phyloP scores from a whole-genome alignment of 35 echinoderm and acorn worm genomes.

The Heliocidaris erythrogramma region DNA sequence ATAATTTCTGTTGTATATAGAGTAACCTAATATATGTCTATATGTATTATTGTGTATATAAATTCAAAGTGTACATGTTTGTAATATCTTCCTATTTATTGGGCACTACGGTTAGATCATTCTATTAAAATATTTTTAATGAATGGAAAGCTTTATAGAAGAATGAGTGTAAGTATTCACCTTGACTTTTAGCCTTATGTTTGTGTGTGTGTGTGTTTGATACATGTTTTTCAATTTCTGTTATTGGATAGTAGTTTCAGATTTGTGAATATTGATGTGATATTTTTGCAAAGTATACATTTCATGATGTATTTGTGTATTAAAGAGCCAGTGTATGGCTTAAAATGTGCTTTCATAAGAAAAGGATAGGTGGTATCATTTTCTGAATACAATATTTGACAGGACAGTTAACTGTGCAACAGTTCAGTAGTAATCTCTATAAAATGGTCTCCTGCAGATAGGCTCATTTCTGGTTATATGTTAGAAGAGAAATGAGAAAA shows the following conservation, averaged over 20 bases:
- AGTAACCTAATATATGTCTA: too few relatives aligned
- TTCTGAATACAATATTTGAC: too few relatives aligned
- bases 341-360: background rate
- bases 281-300: background rate
- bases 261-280: background rate
- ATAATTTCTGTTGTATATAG: too few relatives aligned
- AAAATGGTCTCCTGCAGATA: too few relatives aligned
- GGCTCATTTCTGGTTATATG: too few relatives aligned
- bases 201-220: background rate
- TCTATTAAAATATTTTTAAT: background rate
- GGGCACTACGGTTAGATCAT: background rate
- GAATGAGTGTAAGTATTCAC: background rate
- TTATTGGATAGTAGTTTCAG: background rate
- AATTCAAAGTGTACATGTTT: background rate
- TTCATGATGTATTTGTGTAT: too few relatives aligned
- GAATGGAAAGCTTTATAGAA: background rate
- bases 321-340: too few relatives aligned
- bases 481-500: too few relatives aligned
- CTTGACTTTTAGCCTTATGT: background rate
- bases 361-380: too few relatives aligned
- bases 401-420: too few relatives aligned
- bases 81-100: background rate
- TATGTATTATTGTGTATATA: too few relatives aligned
- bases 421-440: too few relatives aligned
- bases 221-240: background rate